A percentile compares a stretch with the other conserved stretches of the same genome.
These are phyloP conservation scores for Fratercula arctica DNA, from an alignment of 2,797 vertebrate species.

Conservation along the genomic window DNA sequence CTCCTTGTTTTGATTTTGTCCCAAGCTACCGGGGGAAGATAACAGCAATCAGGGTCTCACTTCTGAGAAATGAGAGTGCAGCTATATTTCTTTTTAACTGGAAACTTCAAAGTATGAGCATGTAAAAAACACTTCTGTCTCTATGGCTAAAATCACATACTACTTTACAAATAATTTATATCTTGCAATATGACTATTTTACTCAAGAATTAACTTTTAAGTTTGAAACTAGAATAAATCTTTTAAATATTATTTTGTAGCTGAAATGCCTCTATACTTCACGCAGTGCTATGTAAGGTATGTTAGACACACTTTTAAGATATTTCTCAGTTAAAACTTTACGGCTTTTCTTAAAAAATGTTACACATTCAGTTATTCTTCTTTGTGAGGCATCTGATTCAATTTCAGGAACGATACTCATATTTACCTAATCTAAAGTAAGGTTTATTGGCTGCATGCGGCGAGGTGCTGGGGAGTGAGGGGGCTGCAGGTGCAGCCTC, in stretches of 20 bases:
- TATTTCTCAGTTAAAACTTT: not conserved
- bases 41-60: not conserved
- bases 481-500: accelerated
- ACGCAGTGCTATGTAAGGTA: not conserved
- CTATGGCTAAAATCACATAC: not conserved
- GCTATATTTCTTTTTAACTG: not conserved
- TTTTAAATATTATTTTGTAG: not conserved
- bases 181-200: not conserved
- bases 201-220: not conserved
- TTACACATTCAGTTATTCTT: not conserved
- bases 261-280: not conserved
- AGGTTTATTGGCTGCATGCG: accelerated
- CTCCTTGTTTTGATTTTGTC: not conserved
- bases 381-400: not conserved
- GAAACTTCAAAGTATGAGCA: not conserved
- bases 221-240: not conserved
- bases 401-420: not conserved
- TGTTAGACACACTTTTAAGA: not conserved
- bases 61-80: not conserved
- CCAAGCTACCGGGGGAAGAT: not conserved
- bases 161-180: not conserved
- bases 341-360: not conserved
- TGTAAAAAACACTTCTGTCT: not conserved
- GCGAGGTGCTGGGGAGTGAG: not conserved
- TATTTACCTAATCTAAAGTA: not conserved